phyloP scores from a whole-genome alignment of 1,140 invertebrate species.

The Condylostylus longicornis region DNA sequence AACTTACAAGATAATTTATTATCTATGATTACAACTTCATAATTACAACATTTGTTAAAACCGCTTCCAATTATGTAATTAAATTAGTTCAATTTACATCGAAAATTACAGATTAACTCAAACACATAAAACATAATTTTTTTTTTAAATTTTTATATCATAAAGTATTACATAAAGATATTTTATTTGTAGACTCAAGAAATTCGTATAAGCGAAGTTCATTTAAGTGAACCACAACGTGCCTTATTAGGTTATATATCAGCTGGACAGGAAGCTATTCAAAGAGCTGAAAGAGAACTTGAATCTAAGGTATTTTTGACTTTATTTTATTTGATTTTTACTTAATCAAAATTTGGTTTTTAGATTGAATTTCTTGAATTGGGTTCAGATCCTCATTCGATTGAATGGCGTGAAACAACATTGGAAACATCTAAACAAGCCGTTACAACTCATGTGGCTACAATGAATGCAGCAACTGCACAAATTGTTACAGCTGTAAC shows the following conservation, averaged over 20 bases:
- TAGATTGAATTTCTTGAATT: conserved; percentile 63
- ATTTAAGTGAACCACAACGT: conserved; percentile 73
- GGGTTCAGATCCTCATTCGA: conserved; percentile 67
- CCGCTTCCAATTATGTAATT: too few relatives aligned
- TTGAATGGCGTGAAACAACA: conserved; percentile 86
- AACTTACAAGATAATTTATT: too few relatives aligned
- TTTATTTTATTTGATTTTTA: neutral
- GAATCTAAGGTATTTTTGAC: conserved; percentile 36
- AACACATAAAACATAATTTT: neutral
- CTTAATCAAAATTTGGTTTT: neutral
- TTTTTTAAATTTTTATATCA: conserved; percentile 3
- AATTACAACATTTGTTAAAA: too few relatives aligned
- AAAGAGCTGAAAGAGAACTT: conserved; percentile 68
- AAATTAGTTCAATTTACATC: too few relatives aligned
- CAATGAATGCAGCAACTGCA: conserved; percentile 97
- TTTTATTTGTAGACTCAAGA: conserved; percentile 54
- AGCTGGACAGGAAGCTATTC: conserved; percentile 70
- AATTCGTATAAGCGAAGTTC: conserved; percentile 65
- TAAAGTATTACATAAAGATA: neutral
- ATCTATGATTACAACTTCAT: too few relatives aligned
- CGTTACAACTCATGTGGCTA: conserved; percentile 89
- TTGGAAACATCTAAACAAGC: conserved; percentile 93
- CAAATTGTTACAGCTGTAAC: conserved; percentile 78
- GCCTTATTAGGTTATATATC: conserved; percentile 82
- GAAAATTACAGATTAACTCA: neutral